phyloP scores from a whole-genome alignment of 2,113 vertebrate genomes.

The Malurus alboscapulatus region DNA sequence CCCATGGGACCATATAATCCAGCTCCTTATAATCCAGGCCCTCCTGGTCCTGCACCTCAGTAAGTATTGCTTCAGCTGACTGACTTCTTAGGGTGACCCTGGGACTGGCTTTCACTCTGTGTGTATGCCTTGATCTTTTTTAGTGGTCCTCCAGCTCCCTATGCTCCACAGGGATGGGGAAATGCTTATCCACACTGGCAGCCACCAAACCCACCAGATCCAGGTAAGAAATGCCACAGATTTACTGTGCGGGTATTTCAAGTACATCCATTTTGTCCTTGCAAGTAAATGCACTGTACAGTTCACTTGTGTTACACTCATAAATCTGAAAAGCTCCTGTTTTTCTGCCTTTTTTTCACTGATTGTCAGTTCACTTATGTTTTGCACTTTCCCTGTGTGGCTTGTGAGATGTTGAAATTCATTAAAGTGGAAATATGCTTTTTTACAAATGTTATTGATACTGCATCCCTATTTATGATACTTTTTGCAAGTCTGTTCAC shows the following conservation, averaged over 20 bases:
- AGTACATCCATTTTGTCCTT: neutral
- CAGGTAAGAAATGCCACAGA: conserved; percentile 78
- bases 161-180: conserved; percentile 97
- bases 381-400: neutral
- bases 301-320: neutral
- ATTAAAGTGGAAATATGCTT: neutral
- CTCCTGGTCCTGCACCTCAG: conserved; percentile 92
- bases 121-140: neutral
- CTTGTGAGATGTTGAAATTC: neutral
- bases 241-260: neutral
- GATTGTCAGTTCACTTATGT: neutral
- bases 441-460: neutral
- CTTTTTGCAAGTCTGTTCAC: neutral
- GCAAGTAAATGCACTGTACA: neutral
- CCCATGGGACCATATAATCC: conserved; percentile 98
- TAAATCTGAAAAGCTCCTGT: neutral
- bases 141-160: conserved; percentile 94
- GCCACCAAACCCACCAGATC: conserved; percentile 92
- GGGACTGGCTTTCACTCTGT: neutral
- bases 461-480: neutral
- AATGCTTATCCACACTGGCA: conserved; percentile 98
- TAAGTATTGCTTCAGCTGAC: conserved; percentile 70
- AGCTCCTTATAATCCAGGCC: conserved; percentile 94
- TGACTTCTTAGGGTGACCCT: neutral
- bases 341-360: neutral